Conservation (phyloP, 2,113 vertebrate genomes). For the Periophthalmodon schlosseri region DNA sequence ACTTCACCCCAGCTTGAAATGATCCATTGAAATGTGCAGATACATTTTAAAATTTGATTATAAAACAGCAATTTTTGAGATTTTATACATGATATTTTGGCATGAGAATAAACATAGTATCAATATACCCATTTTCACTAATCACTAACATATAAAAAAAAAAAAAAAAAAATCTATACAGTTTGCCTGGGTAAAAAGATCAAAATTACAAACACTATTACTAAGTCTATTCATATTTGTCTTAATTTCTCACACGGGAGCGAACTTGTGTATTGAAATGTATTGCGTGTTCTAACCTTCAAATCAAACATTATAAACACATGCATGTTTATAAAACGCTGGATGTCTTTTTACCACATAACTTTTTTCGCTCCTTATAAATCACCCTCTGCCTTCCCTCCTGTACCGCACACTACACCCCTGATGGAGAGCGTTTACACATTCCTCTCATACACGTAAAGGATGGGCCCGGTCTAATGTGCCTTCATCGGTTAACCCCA, state of each 20-base stretch:
- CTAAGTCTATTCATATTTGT: neutral
- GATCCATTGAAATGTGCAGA: too few relatives aligned
- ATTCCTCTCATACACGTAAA: slow-evolving; percentile 18
- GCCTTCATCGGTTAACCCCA: slow-evolving; percentile 34
- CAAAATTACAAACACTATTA: too few relatives aligned
- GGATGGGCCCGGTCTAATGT: slow-evolving; percentile 15
- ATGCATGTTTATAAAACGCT: neutral
- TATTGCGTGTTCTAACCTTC: neutral
- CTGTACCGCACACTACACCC: slow-evolving; percentile 5
- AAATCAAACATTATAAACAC: neutral
- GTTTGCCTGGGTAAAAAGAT: too few relatives aligned
- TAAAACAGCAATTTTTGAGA: too few relatives aligned
- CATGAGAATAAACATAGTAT: too few relatives aligned
- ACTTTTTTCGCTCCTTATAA: slow-evolving; percentile 16
- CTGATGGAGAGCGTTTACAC: slow-evolving; percentile 30
- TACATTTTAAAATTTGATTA: too few relatives aligned
- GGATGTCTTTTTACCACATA: neutral
- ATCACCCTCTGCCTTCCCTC: slow-evolving; percentile 1
- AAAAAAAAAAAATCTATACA: too few relatives aligned
- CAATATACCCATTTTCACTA: too few relatives aligned
- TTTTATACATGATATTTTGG: too few relatives aligned
- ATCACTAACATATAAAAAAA: too few relatives aligned
- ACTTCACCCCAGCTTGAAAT: too few relatives aligned
- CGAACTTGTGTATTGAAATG: neutral
- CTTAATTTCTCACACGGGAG: neutral